phyloP scores from a whole-genome alignment of 2,888 invertebrate species.

The Catocala sponsa region DNA sequence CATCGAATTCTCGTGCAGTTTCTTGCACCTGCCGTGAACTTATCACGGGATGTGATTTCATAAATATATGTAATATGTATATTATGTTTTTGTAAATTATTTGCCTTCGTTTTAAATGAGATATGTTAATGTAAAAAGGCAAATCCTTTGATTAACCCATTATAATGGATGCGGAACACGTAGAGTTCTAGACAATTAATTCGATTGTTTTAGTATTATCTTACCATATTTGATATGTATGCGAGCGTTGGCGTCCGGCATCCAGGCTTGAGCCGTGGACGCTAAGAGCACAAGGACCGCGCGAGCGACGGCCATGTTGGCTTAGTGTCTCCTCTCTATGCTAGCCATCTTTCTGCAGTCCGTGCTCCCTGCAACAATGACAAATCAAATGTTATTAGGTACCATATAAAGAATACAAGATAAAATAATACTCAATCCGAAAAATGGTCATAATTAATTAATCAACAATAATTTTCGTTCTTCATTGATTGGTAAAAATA shows the following conservation, averaged over 20 bases:
- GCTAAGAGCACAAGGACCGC: conserved; percentile 87
- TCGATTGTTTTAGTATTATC: conserved; percentile 39
- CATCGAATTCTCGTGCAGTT: conserved; percentile 44
- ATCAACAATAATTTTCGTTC: too few species aligned
- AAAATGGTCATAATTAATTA: too few species aligned
- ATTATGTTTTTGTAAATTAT: conserved; percentile 11
- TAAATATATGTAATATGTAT: too few species aligned
- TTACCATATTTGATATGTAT: conserved; percentile 90
- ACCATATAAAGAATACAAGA: not conserved
- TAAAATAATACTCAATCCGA: too few species aligned
- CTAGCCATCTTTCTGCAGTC: conserved; percentile 74
- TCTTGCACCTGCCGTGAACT: conserved; percentile 61
- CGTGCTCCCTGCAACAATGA: conserved; percentile 72
- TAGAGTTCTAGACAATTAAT: too few species aligned
- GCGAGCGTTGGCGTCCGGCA: conserved; percentile 91
- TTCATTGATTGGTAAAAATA: too few species aligned
- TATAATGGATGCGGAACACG: too few species aligned
- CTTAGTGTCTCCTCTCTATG: conserved; percentile 75
- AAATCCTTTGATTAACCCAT: too few species aligned
- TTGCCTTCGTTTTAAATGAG: too few species aligned
- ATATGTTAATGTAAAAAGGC: too few species aligned
- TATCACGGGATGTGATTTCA: conserved; percentile 34
- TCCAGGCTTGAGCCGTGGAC: conserved; percentile 90
- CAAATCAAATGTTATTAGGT: conserved; percentile 17
- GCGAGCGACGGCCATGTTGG: conserved; percentile 84